Evolutionary conservation across 2,113 vertebrate species (phyloP).

Genomic region (Pelvicachromis taeniatus): DNA sequence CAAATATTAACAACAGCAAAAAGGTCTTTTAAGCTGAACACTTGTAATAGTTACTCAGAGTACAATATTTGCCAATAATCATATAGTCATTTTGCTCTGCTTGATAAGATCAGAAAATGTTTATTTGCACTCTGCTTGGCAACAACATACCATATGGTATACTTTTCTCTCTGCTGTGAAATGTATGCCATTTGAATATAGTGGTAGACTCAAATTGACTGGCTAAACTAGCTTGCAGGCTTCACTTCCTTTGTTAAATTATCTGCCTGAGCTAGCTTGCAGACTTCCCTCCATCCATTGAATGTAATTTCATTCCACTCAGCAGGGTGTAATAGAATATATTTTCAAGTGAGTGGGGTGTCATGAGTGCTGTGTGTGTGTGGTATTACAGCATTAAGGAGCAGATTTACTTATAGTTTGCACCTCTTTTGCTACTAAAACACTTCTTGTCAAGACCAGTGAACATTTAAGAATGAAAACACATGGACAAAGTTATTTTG

Average conservation of each 20-base stretch:
- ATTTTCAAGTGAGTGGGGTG: background rate
- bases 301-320: background rate
- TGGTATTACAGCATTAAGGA: background rate
- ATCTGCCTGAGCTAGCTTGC: background rate
- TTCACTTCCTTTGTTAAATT: background rate
- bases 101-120: background rate
- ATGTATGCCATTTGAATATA: background rate
- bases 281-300: background rate
- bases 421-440: background rate
- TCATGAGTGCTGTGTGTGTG: background rate
- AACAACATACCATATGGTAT: background rate
- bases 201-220: background rate
- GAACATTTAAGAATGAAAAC: background rate
- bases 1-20: background rate
- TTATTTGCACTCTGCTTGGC: background rate
- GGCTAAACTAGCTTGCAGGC: background rate
- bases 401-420: background rate
- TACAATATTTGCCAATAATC: background rate
- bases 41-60: background rate
- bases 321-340: background rate
- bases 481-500: background rate
- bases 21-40: background rate
- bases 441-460: background rate
- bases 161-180: background rate
- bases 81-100: background rate